Percentiles rank a stretch among this genome's conserved stretches.
Evolutionary conservation across 2,888 invertebrate genomes (phyloP).

Genomic region (Nipponacmea schrenckii): DNA sequence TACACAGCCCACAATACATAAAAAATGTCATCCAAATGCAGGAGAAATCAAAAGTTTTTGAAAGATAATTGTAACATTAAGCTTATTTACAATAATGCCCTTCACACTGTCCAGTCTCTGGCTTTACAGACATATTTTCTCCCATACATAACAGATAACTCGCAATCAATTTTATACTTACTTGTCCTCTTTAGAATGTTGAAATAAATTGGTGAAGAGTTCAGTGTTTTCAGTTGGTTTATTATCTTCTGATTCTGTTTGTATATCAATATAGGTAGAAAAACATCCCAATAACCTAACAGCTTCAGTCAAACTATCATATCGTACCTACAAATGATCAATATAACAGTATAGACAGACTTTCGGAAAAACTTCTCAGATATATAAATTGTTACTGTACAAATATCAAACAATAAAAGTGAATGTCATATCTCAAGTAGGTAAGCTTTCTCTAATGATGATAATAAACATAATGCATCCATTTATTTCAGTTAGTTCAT

Average conservation of each 20-base stretch:
- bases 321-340: conserved; percentile 78
- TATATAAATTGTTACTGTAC: not conserved
- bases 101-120: no score
- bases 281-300: conserved; percentile 93
- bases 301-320: conserved; percentile 92
- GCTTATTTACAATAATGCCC: no score
- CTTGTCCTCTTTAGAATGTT: conserved; percentile 55
- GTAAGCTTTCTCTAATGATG: no score
- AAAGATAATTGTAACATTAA: no score
- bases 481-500: no score
- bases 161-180: conserved; percentile 27
- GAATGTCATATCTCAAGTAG: no score
- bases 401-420: conserved; percentile 1
- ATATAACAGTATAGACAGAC: not conserved
- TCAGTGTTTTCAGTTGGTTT: conserved; percentile 31
- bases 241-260: conserved; percentile 27
- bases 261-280: conserved; percentile 51
- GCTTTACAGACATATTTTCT: no score
- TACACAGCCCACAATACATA: no score
- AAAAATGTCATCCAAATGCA: no score
- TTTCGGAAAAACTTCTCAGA: not conserved
- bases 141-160: no score
- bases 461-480: no score
- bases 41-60: no score
- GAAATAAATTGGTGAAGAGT: conserved; percentile 55